phyloP scores from a whole-genome alignment of 1,140 invertebrate genomes.

The Lucilia cuprina region DNA sequence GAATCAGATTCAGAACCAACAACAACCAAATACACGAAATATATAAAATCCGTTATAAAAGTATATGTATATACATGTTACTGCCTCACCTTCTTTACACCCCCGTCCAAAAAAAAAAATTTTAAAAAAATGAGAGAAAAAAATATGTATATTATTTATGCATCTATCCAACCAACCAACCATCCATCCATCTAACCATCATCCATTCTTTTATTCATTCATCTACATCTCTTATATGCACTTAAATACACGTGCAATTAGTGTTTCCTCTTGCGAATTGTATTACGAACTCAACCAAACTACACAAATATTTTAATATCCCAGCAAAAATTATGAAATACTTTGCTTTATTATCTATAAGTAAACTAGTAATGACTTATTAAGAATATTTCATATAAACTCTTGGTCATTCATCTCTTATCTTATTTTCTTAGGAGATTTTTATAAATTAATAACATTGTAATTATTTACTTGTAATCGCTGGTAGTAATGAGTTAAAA shows the following conservation, averaged over 20 bases:
- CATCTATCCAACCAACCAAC: background rate
- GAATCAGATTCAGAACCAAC: too few species aligned
- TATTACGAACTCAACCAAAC: background rate
- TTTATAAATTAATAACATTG: too few species aligned
- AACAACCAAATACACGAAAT: too few species aligned
- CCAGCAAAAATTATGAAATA: too few species aligned
- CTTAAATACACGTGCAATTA: slow-evolving; percentile 16
- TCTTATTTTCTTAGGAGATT: too few species aligned
- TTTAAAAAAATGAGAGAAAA: background rate
- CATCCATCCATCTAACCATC: background rate
- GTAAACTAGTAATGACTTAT: too few species aligned
- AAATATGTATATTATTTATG: background rate
- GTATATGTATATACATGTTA: background rate
- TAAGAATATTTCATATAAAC: too few species aligned
- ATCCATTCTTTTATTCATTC: background rate
- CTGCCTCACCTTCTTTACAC: too few species aligned
- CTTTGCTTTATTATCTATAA: too few species aligned
- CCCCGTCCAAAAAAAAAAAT: background rate
- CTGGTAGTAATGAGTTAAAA: too few species aligned
- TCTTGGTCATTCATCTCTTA: too few species aligned
- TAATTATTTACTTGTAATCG: too few species aligned
- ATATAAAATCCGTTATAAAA: background rate
- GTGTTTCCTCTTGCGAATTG: background rate
- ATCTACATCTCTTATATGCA: background rate
- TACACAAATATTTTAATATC: background rate